phyloP scores from a whole-genome alignment of 2,113 vertebrate genomes.

The Forbesichthys papilliferus region DNA sequence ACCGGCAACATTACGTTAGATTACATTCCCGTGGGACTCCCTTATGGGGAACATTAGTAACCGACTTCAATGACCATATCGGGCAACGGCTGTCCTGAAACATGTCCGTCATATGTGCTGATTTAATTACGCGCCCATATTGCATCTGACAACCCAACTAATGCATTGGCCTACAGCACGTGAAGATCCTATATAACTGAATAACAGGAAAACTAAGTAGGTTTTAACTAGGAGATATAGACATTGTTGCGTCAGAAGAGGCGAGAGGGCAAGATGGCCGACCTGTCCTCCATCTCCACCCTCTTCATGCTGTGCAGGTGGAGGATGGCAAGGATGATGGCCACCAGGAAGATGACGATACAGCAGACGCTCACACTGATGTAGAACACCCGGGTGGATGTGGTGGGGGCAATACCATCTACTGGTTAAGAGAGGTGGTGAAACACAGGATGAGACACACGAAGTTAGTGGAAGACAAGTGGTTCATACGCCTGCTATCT shows the following conservation, averaged over 20 bases:
- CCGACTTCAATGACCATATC: background rate
- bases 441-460: conserved; percentile 1
- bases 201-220: conserved; percentile 5
- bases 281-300: conserved; percentile 98
- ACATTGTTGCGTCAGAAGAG: background rate
- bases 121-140: conserved; percentile 22
- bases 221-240: conserved; percentile 20
- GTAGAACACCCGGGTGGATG: conserved; percentile 97
- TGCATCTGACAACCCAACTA: conserved; percentile 12
- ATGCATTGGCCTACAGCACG: conserved; percentile 8
- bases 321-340: conserved; percentile 94
- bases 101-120: background rate
- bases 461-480: background rate
- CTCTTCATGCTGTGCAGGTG: conserved; percentile 99
- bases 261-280: background rate
- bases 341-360: conserved; percentile 97
- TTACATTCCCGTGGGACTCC: background rate
- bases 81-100: background rate
- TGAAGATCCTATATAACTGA: conserved; percentile 14
- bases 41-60: background rate
- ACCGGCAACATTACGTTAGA: conserved; percentile 5
- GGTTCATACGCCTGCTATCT: too few relatives aligned
- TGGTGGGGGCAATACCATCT: conserved; percentile 86
- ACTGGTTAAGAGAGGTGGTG: conserved; percentile 72
- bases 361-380: conserved; percentile 98